Base-by-base conservation (phyloP, 2,888 invertebrate species). In the Amiota minor region DNA sequence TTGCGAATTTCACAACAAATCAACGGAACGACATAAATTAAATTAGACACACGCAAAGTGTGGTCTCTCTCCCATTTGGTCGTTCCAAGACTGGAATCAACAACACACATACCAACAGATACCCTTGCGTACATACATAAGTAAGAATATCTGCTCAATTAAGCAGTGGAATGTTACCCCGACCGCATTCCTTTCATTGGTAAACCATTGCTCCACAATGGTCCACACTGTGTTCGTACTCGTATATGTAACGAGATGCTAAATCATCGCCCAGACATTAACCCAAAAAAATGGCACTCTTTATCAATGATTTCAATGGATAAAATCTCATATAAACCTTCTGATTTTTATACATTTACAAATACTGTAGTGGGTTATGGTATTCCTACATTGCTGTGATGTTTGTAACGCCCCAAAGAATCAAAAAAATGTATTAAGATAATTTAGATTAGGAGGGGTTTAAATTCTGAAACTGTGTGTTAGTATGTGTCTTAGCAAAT, bases 261-360 rank as follows among this genome's bases (percentile, higher is more conserved):
- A 88, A 88, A 88, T 88, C 88, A 88, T 88, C 87, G 87, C 86
- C 80, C 77, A 85, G 88, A 88, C 88, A 88, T 87, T 88, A 88
- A 88, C 88, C 87, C 88, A 84, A 88, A 88, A 85, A 83, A 85
- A 88, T 87, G 84, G 86, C 84, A 82, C 86, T 88, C 88, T 88
- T 88, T 87, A 88, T 88, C 88, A 88, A 88, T 88, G 87, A 84
- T 68, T 18, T 68, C 74, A 78, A 78, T 72, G 70, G 49, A 23
- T 53, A 53, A 68, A 68, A 59, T 68, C 50, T 61, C 56, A 64
- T 46, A 62, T 20, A 50, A 69, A n/a, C 49, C 46, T 71, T 47
- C 11, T 35, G 35, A 55, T 68, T 65, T 72, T 46, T 50, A 53
- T 82, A 83, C 86, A 82, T 85, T 85, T 84, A 84, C 35, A 61